These are phyloP conservation scores for Drosophila bipectinata DNA, from an alignment of 1,140 invertebrate genomes.

Conservation along the genomic window DNA sequence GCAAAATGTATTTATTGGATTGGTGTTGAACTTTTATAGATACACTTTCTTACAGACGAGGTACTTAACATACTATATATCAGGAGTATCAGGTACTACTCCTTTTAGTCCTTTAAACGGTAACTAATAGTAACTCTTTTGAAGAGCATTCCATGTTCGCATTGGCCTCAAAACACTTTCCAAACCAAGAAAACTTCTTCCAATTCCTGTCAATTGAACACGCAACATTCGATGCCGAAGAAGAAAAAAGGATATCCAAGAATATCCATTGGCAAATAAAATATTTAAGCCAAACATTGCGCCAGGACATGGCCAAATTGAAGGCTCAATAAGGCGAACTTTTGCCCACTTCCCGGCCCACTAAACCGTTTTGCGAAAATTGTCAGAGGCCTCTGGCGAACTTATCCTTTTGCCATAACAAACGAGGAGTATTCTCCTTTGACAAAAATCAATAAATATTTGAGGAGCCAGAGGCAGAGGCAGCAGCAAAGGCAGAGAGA, in stretches of 20 bases:
- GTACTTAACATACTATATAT: no score
- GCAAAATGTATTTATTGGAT: conserved; percentile 26
- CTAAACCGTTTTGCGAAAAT: conserved; percentile 77
- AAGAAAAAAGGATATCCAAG: conserved; percentile 3
- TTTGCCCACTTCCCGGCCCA: conserved; percentile 44
- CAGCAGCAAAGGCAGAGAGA: conserved; percentile 18
- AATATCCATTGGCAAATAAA: conserved; percentile 59
- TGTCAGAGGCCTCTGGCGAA: conserved; percentile 53
- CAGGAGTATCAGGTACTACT: no score
- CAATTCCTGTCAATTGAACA: conserved; percentile 46
- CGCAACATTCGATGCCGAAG: conserved; percentile 22
- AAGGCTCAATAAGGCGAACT: conserved; percentile 63
- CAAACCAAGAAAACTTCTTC: conserved; percentile 17
- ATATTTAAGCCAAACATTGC: conserved; percentile 69
- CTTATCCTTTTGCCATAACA: conserved; percentile 65
- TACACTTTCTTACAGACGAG: conserved; percentile 10
- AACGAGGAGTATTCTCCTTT: conserved; percentile 25
- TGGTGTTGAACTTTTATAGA: not conserved
- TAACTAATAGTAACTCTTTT: not conserved
- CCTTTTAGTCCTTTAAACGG: no score
- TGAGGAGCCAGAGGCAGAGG: conserved; percentile 51
- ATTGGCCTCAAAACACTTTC: not conserved
- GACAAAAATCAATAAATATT: conserved; percentile 77
- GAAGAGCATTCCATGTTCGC: conserved; percentile 25
- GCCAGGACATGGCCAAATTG: conserved; percentile 56